Conservation (phyloP, 2,888 invertebrate genomes). For the Cheilosia urbana region DNA sequence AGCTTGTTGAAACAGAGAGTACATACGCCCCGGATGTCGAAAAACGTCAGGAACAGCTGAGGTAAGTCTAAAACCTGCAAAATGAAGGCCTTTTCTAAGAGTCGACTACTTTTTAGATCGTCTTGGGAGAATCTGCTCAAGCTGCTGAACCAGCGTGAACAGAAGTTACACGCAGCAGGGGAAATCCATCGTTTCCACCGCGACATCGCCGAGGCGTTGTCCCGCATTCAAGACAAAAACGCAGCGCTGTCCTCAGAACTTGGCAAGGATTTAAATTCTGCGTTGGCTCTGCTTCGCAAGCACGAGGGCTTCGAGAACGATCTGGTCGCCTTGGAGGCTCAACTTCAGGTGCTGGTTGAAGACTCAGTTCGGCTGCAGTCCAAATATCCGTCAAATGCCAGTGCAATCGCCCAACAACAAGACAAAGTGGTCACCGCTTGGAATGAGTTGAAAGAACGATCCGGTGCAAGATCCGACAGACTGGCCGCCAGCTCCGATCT, state of each 20-base stretch:
- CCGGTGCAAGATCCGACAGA: slow-evolving; percentile 91
- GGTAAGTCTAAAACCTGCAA: slow-evolving; percentile 85
- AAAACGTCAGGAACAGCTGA: slow-evolving; percentile 92
- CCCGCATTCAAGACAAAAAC: slow-evolving; percentile 95
- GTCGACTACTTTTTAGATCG: slow-evolving; percentile 84
- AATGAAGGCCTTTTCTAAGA: not conserved
- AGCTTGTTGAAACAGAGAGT: slow-evolving; percentile 92
- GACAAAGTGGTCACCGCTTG: slow-evolving; percentile 93
- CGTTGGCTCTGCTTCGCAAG: slow-evolving; percentile 91
- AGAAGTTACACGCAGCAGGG: slow-evolving; percentile 95
- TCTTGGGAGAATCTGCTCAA: slow-evolving; percentile 95
- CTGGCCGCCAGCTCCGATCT: slow-evolving; percentile 94
- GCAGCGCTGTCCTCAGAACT: slow-evolving; percentile 92
- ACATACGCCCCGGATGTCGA: slow-evolving; percentile 94
- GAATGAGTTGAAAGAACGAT: slow-evolving; percentile 92
- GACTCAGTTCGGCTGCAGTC: slow-evolving; percentile 95
- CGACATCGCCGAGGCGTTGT: slow-evolving; percentile 95
- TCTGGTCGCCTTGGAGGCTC: slow-evolving; percentile 95
- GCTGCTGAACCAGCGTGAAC: slow-evolving; percentile 93
- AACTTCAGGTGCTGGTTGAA: slow-evolving; percentile 94
- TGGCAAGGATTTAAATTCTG: slow-evolving; percentile 93
- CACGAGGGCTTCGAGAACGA: slow-evolving; percentile 98
- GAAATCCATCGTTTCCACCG: slow-evolving; percentile 99
- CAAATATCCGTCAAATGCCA: slow-evolving; percentile 96
- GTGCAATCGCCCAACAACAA: slow-evolving; percentile 94